Evolutionary conservation across 2,888 invertebrate species (phyloP), one percentile per base, ranked within the genome.

Genomic region (Eretmocerus hayati): DNA sequence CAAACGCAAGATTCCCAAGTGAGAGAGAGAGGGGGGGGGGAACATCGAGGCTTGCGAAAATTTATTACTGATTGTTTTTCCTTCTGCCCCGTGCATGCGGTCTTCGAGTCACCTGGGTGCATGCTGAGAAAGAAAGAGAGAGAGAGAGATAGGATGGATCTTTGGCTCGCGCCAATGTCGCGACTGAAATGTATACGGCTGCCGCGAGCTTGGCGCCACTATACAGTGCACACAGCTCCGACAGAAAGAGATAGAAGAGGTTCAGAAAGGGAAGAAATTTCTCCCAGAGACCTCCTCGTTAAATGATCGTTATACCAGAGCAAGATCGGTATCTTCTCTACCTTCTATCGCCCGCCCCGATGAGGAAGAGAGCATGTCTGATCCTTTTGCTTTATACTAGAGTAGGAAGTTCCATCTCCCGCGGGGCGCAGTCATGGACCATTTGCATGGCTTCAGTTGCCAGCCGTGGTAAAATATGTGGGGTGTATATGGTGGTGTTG

Each of bases 261-360:
- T 52, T 57, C 53, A 19, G n/a, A 39, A 26, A 38, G 21, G 18
- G 36, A n/a, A n/a, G n/a, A n/a, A n/a, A n/a, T n/a, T n/a, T n/a
- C n/a, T n/a, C 39, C 32, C 5, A 23, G 43, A 40, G 47, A 40
- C 42, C 42, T 56, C 61, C 63, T 65, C 66, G 67, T 67, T 67
- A 66, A 69, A 63, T 62, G 64, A 64, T 66, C 65, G 64, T 65
- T 67, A 64, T 52, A 53, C 55, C 60, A 53, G 43, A 53, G 49
- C 33, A 44, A 63, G 64, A 68, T 68, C 44, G 58, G 59, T 63
- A 65, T 64, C 53, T 46, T 42, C 26, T 31, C n/a, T n/a, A n/a
- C n/a, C n/a, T n/a, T n/a, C n/a, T n/a, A 20, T 45, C 23, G 32
- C 46, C 41, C 46, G 48, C 41, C 47, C 42, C 44, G 42, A 39